These are phyloP conservation scores for Panurus biarmicus DNA, from an alignment of 2,113 vertebrate genomes.

Conservation along the genomic window DNA sequence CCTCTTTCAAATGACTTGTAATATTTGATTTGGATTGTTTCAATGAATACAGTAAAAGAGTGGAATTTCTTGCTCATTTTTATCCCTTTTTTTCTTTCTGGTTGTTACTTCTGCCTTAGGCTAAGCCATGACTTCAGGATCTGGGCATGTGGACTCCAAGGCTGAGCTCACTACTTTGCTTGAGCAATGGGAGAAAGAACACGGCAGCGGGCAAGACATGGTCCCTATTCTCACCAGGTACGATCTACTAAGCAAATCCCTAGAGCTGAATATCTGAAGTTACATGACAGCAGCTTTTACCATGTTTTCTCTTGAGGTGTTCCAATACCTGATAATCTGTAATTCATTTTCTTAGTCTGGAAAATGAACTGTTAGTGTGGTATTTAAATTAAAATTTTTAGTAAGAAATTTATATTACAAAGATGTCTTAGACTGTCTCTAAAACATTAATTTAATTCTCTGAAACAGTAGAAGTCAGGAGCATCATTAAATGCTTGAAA, in stretches of 20 bases:
- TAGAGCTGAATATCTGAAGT: neutral
- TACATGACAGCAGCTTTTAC: neutral
- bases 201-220: constrained; percentile 87
- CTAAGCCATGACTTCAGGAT: constrained; percentile 82
- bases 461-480: neutral
- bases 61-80: neutral
- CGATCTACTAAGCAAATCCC: neutral
- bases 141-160: constrained; percentile 90
- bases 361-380: neutral
- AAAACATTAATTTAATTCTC: neutral
- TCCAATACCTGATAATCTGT: neutral
- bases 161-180: constrained; percentile 93
- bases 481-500: neutral
- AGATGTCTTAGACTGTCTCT: neutral
- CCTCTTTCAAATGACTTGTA: neutral
- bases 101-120: constrained; percentile 47
- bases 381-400: neutral
- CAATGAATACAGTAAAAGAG: neutral
- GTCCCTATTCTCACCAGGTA: constrained; percentile 92
- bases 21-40: neutral
- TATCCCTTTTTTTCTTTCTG: neutral
- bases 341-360: neutral
- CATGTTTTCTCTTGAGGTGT: neutral
- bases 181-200: constrained; percentile 97
- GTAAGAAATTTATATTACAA: neutral